Percentiles rank a stretch among this genome's conserved stretches.
These are phyloP conservation scores for Delichon dasypus DNA, from an alignment of 2,797 vertebrate species.

Conservation along the genomic window DNA sequence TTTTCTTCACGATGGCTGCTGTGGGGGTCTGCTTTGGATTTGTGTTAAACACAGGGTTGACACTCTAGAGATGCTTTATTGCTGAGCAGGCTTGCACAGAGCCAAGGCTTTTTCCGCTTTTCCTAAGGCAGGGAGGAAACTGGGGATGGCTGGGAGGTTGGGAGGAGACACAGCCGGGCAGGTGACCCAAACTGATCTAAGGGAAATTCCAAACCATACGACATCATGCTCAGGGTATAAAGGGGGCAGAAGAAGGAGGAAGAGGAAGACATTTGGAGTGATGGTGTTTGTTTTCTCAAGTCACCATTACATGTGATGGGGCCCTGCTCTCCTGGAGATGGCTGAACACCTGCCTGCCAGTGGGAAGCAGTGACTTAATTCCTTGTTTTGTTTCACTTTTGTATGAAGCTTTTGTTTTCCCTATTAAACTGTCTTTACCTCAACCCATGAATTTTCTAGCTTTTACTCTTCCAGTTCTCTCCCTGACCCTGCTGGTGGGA, in stretches of 20 bases:
- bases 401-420: background rate
- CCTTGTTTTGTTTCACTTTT: background rate
- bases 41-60: background rate
- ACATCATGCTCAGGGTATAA: background rate
- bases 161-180: background rate
- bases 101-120: background rate
- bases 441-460: background rate
- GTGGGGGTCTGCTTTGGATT: background rate
- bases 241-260: background rate
- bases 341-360: background rate
- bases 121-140: rapidly evolving
- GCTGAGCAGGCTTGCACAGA: background rate
- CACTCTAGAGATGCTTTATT: background rate
- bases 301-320: background rate
- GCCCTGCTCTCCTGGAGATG: background rate
- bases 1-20: background rate
- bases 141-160: background rate
- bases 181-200: background rate
- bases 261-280: background rate
- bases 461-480: background rate
- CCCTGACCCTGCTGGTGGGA: background rate
- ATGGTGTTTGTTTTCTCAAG: background rate
- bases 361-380: background rate
- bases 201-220: background rate
- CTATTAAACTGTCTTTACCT: background rate